Evolutionary conservation across 2,113 vertebrate species (phyloP).

Genomic region (Hylia prasina): DNA sequence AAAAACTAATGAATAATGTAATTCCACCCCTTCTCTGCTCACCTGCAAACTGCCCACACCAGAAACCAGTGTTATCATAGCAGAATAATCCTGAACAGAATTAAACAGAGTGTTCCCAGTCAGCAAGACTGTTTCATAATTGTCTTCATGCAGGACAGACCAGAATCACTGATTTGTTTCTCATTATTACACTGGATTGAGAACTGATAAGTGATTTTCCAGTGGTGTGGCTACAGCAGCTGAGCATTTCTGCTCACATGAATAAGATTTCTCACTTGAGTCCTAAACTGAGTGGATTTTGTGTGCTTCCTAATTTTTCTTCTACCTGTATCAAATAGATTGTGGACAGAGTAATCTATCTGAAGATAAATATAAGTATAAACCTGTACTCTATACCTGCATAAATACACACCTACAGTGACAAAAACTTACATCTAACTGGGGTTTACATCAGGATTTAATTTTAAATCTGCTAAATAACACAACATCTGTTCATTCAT

Average conservation of each 20-base stretch:
- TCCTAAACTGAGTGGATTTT: neutral
- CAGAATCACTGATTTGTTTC: neutral
- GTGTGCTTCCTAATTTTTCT: neutral
- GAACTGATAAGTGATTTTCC: neutral
- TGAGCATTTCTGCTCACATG: neutral
- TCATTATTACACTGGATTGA: neutral
- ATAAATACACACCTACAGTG: neutral
- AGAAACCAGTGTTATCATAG: neutral
- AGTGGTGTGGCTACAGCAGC: neutral
- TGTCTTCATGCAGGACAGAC: neutral
- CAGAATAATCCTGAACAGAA: slow-evolving; percentile 4
- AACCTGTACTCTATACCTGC: neutral
- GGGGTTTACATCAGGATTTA: neutral
- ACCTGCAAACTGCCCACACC: neutral
- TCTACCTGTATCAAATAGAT: neutral
- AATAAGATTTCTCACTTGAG: neutral
- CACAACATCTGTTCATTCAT: neutral
- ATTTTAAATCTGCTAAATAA: neutral
- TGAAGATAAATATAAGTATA: neutral
- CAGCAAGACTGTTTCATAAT: neutral
- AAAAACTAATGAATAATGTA: neutral
- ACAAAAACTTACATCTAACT: neutral
- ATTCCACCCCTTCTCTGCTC: neutral
- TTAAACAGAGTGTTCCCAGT: neutral
- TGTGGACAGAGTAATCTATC: neutral